Evolutionary conservation across 2,888 invertebrate species (phyloP).

Genomic region (Drosophila seclusa): DNA sequence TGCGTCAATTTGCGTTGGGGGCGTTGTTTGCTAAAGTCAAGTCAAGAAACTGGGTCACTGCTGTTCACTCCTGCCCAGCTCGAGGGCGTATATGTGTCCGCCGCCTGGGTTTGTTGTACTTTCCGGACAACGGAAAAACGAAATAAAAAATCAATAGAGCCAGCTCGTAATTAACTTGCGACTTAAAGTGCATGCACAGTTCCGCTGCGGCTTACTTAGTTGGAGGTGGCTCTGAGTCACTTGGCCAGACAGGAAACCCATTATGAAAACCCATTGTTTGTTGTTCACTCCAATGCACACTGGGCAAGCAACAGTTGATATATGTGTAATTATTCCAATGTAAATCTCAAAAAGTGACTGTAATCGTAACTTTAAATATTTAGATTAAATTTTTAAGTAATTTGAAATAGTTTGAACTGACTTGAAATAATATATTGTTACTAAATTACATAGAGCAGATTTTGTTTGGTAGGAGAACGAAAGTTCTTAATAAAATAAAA

Average conservation of each 20-base stretch:
- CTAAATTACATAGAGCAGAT: not conserved
- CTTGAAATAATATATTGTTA: not conserved
- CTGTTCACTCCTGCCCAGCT: conserved; percentile 33
- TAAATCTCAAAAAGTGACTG: not conserved
- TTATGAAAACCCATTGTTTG: conserved; percentile 23
- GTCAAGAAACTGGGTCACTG: conserved; percentile 70
- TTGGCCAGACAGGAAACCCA: conserved; percentile 29
- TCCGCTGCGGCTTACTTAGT: conserved; percentile 32
- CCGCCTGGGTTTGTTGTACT: conserved; percentile 65
- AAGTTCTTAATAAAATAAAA: not conserved
- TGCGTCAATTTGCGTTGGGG: conserved; percentile 64
- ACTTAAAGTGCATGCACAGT: conserved; percentile 60
- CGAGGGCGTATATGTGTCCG: conserved; percentile 35
- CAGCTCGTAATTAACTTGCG: conserved; percentile 62
- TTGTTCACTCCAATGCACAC: not conserved
- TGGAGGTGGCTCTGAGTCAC: conserved; percentile 17
- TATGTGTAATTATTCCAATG: not conserved
- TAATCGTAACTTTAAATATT: not conserved
- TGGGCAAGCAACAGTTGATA: not conserved
- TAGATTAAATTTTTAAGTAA: not conserved
- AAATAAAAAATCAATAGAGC: conserved; percentile 61
- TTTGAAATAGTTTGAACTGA: too few relatives aligned
- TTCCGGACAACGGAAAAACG: conserved; percentile 20
- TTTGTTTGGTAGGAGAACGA: not conserved
- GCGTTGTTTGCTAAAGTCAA: conserved; percentile 62